A percentile compares a stretch with the other conserved stretches of the same genome.
Evolutionary conservation across 2,113 vertebrate genomes (phyloP).

Genomic region (Tupaia chinensis): DNA sequence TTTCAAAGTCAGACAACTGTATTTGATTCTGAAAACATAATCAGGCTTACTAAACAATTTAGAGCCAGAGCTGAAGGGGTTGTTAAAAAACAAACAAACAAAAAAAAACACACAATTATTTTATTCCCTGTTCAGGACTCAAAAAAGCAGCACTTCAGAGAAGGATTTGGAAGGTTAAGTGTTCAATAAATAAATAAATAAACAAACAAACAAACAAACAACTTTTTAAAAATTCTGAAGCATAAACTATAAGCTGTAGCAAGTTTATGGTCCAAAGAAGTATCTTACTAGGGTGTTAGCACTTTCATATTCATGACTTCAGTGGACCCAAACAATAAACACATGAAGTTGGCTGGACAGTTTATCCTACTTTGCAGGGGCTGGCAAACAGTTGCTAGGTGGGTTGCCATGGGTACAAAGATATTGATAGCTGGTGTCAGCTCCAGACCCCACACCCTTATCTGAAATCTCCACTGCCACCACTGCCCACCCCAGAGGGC

Average conservation of each 20-base stretch:
- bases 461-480: background rate
- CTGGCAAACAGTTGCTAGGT: background rate
- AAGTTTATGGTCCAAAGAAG: background rate
- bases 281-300: background rate
- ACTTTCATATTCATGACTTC: background rate
- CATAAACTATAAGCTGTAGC: background rate
- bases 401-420: conserved; percentile 49
- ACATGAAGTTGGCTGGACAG: background rate
- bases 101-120: background rate
- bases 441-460: conserved; percentile 24
- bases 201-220: conserved; percentile 20
- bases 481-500: background rate
- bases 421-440: background rate
- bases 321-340: background rate
- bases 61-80: background rate
- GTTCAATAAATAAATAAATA: conserved; percentile 54
- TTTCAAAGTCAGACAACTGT: conserved; percentile 15
- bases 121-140: background rate
- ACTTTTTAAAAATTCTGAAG: conserved; percentile 4
- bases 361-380: background rate
- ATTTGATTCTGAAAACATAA: conserved; percentile 33
- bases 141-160: conserved; percentile 38
- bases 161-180: conserved; percentile 14
- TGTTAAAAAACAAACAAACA: background rate
- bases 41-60: conserved; percentile 13